Evolutionary conservation across 2,888 invertebrate genomes (phyloP).

Genomic region (Apamea sordens): DNA sequence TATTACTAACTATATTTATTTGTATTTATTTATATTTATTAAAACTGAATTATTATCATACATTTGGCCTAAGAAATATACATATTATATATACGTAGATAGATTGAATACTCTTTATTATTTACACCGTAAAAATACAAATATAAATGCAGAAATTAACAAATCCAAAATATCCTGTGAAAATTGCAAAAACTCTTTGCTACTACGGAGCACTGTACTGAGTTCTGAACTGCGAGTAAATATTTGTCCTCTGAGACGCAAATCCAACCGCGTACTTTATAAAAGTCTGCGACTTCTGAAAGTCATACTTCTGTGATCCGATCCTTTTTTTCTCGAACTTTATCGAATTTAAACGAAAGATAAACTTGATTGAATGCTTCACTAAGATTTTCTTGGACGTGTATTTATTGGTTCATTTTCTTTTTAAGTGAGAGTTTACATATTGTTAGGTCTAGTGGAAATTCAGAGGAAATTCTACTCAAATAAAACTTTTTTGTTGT

Average conservation of each 20-base stretch:
- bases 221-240: constrained; percentile 18
- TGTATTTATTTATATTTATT: no score
- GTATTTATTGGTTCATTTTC: constrained; percentile 43
- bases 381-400: constrained; percentile 39
- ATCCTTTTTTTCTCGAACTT: constrained; percentile 52
- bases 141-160: not conserved
- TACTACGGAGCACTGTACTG: not conserved
- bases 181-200: not conserved
- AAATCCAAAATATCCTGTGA: not conserved
- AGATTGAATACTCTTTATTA: not conserved
- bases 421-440: constrained; percentile 25
- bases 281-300: constrained; percentile 8
- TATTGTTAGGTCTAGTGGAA: constrained; percentile 9
- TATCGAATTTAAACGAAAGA: constrained; percentile 50
- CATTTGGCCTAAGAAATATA: not conserved
- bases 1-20: not conserved
- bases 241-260: constrained; percentile 19
- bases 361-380: constrained; percentile 48
- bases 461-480: not conserved
- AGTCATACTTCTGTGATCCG: constrained; percentile 26
- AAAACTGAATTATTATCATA: not conserved
- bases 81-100: no score
- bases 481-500: not conserved
- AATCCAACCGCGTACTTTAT: constrained; percentile 12
- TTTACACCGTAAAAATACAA: not conserved